Evolutionary conservation across 2,888 invertebrate species (phyloP).

Genomic region (Hirtodrosophila trivittata): DNA sequence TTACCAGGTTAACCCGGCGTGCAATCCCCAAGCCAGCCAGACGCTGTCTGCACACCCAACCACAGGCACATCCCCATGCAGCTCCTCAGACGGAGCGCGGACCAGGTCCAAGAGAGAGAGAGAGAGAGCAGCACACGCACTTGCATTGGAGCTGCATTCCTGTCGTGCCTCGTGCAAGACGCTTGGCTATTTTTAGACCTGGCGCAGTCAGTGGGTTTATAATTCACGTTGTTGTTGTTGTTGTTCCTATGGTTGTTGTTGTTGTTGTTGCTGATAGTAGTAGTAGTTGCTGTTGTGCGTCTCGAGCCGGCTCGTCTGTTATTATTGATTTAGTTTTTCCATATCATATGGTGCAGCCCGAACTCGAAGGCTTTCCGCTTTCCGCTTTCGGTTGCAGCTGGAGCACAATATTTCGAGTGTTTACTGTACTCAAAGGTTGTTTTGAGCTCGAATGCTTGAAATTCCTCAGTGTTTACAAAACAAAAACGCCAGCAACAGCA

Average conservation of each 20-base stretch:
- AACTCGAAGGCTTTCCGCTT: constrained; percentile 16
- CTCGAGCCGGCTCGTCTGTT: constrained; percentile 27
- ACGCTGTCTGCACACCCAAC: constrained; percentile 56
- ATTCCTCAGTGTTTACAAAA: constrained; percentile 52
- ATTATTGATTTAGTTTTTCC: constrained; percentile 57
- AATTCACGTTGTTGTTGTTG: constrained; percentile 15
- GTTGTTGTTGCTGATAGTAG: constrained; percentile 4
- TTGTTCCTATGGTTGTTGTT: constrained; percentile 16
- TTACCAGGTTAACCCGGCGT: constrained; percentile 56
- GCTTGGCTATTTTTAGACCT: constrained; percentile 67
- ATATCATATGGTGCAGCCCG: constrained; percentile 28
- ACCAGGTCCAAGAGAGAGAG: constrained; percentile 20
- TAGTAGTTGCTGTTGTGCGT: constrained; percentile 9
- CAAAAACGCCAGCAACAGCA: constrained; percentile 14
- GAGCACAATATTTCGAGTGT: constrained; percentile 41
- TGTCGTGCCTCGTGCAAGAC: constrained; percentile 57
- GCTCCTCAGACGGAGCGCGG: constrained; percentile 14
- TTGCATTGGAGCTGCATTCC: constrained; percentile 72
- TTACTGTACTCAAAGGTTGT: constrained; percentile 56
- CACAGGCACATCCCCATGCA: constrained; percentile 20
- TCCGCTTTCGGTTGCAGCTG: constrained; percentile 16
- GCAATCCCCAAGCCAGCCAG: constrained; percentile 45
- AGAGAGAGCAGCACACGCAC: constrained; percentile 49
- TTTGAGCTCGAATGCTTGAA: constrained; percentile 52
- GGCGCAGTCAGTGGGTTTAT: constrained; percentile 63